phyloP scores from a whole-genome alignment of 2,113 vertebrate species.

The Rallus limicola region DNA sequence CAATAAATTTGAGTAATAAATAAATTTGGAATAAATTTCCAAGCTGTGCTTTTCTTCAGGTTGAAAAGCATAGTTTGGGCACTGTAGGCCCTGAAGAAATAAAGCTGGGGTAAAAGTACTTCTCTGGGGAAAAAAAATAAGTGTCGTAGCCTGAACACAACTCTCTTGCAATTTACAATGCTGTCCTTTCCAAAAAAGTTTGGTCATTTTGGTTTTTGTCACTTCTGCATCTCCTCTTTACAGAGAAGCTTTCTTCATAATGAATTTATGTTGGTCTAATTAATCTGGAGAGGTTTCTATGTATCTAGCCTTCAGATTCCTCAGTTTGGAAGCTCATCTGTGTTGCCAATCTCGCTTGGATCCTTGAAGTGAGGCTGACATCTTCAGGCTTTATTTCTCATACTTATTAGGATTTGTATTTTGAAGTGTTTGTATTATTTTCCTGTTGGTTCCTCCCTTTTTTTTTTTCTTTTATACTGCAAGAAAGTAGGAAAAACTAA shows the following conservation, averaged over 20 bases:
- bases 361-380: not conserved
- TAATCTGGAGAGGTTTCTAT: not conserved
- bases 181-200: not conserved
- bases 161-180: not conserved
- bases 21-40: no score
- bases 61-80: not conserved
- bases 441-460: not conserved
- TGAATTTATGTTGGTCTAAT: not conserved
- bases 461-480: not conserved
- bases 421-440: not conserved
- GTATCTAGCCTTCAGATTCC: not conserved
- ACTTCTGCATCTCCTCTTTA: not conserved
- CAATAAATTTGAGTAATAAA: not conserved
- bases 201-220: not conserved
- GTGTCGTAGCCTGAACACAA: not conserved
- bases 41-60: not conserved
- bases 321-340: not conserved
- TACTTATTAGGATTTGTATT: not conserved
- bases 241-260: not conserved
- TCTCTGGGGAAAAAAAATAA: not conserved
- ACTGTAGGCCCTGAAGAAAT: not conserved
- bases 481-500: not conserved
- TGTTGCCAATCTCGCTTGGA: not conserved
- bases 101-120: not conserved
- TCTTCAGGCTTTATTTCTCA: not conserved